Evolutionary conservation across 2,888 invertebrate genomes (phyloP), one percentile per base, ranked within the genome.

Genomic region (Mantis religiosa): DNA sequence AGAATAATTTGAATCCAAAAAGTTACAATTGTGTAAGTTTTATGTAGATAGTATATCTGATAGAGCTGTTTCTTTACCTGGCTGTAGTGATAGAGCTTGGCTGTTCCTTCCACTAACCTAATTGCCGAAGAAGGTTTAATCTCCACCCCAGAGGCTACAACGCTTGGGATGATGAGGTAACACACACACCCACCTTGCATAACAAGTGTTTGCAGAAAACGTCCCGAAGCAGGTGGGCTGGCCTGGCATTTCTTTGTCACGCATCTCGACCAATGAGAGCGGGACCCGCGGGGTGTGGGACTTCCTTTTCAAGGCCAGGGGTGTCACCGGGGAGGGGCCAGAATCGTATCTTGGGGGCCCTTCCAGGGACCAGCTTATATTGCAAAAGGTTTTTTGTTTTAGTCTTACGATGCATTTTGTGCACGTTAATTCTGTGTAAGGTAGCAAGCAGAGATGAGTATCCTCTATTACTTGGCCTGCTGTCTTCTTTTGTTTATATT

Each of bases 291-390:
- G 54, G 54, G 54, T 71, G 54, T 71, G 54, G 54, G 54, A 71
- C 54, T 71, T 86, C 28, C 41, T 84, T 27, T 82, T 82, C 87
- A 87, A 87, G 87, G 87, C 87, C 87, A 86, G 87, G 20, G 82
- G 87, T 87, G 87, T 87, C 87, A 87, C 87, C 8, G 30, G 84
- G 34, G 84, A 20, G 41, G 84, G 34, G 34, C 12, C 25, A 25
- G 30, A 86, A 20, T 71, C 20, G 8, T 34, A 34, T 6, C 8
- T 8, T 34, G 3, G 3, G 34, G 8, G 34, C 6, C 8, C 8
- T 34, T 34, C 34, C 34, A 34, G 8, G 34, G 34, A 34, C 8
- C 34, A 34, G 8, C 8, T n/a, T n/a, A n/a, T n/a, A n/a, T n/a
- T n/a, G n/a, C n/a, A n/a, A n/a, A n/a, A n/a, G n/a, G n/a, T n/a